A percentile compares a stretch with the other conserved stretches of the same genome.
phyloP scores from a whole-genome alignment of 2,797 vertebrate genomes.

The Lithobates sylvaticus region DNA sequence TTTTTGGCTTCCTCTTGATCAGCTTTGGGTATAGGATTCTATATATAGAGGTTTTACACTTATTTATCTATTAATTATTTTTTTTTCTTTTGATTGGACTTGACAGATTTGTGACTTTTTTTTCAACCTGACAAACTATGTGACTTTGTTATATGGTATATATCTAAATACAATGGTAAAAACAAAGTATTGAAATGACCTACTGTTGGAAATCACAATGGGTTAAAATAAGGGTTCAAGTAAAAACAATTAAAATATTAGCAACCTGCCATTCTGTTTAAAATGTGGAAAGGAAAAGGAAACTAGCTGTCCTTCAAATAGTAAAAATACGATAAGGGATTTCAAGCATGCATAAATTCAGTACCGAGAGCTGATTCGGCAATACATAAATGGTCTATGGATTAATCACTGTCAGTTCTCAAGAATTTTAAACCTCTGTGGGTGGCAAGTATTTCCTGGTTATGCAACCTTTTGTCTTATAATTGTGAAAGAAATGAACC shows the following conservation, averaged over 20 bases:
- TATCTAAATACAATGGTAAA: neutral
- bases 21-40: too few species aligned
- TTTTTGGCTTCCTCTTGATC: too few species aligned
- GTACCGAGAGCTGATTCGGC: conserved; percentile 39
- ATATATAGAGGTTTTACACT: too few species aligned
- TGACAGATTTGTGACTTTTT: too few species aligned
- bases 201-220: conserved; percentile 16
- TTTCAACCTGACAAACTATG: too few species aligned
- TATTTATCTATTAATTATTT: too few species aligned
- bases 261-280: conserved; percentile 13
- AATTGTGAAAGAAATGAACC: conserved; percentile 17
- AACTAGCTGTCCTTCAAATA: conserved; percentile 37
- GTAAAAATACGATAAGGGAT: conserved; percentile 36
- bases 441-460: conserved; percentile 43
- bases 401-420: conserved; percentile 51
- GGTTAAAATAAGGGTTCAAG: neutral
- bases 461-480: conserved; percentile 1
- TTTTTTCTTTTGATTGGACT: too few species aligned
- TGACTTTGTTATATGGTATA: neutral
- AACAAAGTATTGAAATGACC: conserved; percentile 9
- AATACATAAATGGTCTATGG: conserved; percentile 30
- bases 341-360: conserved; percentile 39
- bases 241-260: conserved; percentile 22
- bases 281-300: conserved; percentile 25
- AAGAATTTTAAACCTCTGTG: conserved; percentile 50